Base-by-base conservation (phyloP, 2,888 invertebrate genomes). In the Volucella inanis region DNA sequence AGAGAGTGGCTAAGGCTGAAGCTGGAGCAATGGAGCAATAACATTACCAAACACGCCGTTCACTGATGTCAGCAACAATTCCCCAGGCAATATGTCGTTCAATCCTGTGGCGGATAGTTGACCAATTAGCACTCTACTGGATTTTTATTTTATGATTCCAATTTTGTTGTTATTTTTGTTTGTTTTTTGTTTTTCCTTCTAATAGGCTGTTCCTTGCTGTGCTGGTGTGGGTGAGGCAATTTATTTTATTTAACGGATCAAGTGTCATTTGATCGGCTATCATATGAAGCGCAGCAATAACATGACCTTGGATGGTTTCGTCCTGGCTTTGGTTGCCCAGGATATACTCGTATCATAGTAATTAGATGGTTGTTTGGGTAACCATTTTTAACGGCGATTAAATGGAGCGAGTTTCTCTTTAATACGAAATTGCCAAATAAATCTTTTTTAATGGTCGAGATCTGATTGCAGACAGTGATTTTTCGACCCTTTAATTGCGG, bases 61-160 rank as follows among this genome's bases (percentile, higher is more conserved):
- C 14, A 50, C 39, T 31, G 39, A 41, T 3, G 39, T 3, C 31
- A 67, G 41, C 50, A 45, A 70, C 65, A 68, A 64, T 45, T 61
- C 70, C 65, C 41, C 68, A 39, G 22, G 45, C 78, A 79, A 80
- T 84, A 84, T 80, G 79, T 80, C 75, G 64, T 75, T 57, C 70
- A 52, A 22, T 84, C 74, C 79, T 75, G 68, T 45, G 62, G 59
- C 75, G 62, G 75, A 80, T 80, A 80, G 84, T 80, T 84, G 65
- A 76, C 80, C 84, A 84, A 84, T 84, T 84, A 84, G 80, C 84
- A 80, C 84, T 76, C 76, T 80, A 65, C 50, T 65, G 59, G 55
- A 71, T 76, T 80, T 75, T 75, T 79, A 61, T 80, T 80, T 84
- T 84, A 80, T 71, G 84, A 71, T 71, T 74, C 18, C 49, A 39